Base-by-base conservation (phyloP, 2,888 invertebrate species). In the Cephus spinipes region DNA sequence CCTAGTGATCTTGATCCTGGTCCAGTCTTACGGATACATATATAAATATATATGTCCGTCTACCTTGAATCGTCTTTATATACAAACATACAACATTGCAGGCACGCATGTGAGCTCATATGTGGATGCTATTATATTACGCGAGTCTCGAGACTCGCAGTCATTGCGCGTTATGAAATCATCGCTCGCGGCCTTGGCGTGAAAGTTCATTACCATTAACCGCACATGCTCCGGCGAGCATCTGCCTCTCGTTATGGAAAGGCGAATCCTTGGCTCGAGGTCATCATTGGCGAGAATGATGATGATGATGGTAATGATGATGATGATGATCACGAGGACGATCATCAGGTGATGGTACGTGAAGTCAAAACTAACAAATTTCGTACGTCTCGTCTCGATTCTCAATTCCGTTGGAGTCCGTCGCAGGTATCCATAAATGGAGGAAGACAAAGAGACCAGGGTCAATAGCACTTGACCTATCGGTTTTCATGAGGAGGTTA, bases 201-300 rank as follows among this genome's bases (percentile, higher is more conserved):
- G 87, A 90, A 90, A 91, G 91, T 91, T 91, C 91, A 91, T 91
- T 91, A 91, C 91, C 90, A 90, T 90, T 88, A 88, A 87, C 88
- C 89, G 87, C 83, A 79, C 82, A 83, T 84, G 75, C 34, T 40
- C 55, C 55, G 55, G 23, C 55, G 55, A 55, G 55, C 55, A 55
- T 55, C 55, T 55, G 55, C 55, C 23, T 55, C 55, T 55, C 55
- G 55, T 55, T 55, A 55, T 55, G 23, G 55, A 55, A 55, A 55
- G 55, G 55, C 55, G 55, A 55, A 55, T 55, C 55, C 55, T 55
- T 55, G 55, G 55, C 55, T 55, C 55, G 55, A 55, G 55, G 55
- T 55, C 55, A 55, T 55, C 55, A 55, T 55, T 23, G 55, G 23
- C 23, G 55, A 55, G 55, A 55, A 55, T 23, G 55, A 55, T 55